Evolutionary conservation across 2,113 vertebrate species (phyloP).

Genomic region (Neogale vison): DNA sequence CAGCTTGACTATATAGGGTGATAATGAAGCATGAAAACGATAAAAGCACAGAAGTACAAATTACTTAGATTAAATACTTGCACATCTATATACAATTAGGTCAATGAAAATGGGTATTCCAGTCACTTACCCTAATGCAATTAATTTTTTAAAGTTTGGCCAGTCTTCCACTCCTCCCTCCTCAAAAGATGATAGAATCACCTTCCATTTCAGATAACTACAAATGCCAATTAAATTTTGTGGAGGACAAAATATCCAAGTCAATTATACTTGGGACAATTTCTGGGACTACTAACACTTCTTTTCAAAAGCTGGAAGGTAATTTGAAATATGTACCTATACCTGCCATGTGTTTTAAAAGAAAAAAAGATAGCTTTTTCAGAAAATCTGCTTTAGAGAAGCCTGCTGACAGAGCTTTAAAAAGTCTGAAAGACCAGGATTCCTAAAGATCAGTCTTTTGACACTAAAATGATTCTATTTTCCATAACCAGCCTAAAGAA

Average conservation of each 20-base stretch:
- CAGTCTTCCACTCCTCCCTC: background rate
- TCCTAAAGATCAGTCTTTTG: background rate
- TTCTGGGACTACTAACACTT: background rate
- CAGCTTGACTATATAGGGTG: background rate
- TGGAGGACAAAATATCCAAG: background rate
- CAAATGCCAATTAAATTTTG: background rate
- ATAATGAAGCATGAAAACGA: constrained; percentile 57
- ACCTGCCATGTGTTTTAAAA: constrained; percentile 22
- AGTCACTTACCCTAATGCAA: constrained; percentile 48
- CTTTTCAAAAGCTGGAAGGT: constrained; percentile 13
- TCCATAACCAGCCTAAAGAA: background rate
- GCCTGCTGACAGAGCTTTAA: background rate
- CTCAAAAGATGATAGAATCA: background rate
- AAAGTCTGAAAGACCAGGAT: background rate
- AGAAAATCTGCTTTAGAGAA: background rate
- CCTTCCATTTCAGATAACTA: background rate
- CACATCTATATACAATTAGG: background rate
- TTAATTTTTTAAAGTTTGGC: constrained; percentile 54
- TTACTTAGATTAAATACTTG: constrained; percentile 48
- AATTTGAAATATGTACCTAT: background rate
- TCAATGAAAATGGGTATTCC: constrained; percentile 33
- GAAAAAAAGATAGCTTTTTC: background rate
- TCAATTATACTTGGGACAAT: background rate
- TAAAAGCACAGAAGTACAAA: constrained; percentile 52
- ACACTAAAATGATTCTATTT: background rate